Evolutionary conservation across 2,797 vertebrate species (phyloP), one percentile per base, ranked within the genome.

Genomic region (Bradypodion pumilum): DNA sequence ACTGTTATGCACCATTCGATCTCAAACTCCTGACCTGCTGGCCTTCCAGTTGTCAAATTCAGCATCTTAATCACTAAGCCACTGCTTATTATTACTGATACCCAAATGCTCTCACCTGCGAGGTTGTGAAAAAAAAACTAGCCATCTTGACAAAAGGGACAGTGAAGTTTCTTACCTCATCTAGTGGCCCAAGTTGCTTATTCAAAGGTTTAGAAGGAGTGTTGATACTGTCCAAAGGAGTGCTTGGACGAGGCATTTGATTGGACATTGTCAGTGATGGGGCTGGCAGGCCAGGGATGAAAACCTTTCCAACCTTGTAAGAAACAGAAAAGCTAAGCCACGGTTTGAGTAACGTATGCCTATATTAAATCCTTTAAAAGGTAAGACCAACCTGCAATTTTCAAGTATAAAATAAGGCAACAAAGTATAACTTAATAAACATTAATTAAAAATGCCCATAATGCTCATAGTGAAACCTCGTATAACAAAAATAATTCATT

Each of bases 241-340:
- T 97, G 90, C 96, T 97, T 5, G 96, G 95, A 12, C 97, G 95
- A 69, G 96, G 94, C 92, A 96, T 94, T 35, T 96, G 94, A 90
- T 93, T 97, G 70, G 96, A 97, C 92, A 98, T 93, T 0, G 94
- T 96, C 92, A 99, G 52, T 16, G 79, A 85, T 2, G 97, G 97
- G 35, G 96, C 96, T 86, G 98, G 95, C 63, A 99, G 94, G 3
- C 98, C 97, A 0, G 97, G 97, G 80, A 99, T 97, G 92, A 98
- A 99, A 90, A 99, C 97, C 88, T 99, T 99, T 81, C 99, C 99
- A 75, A 99, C 97, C 99, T 99, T 92, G 81, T 83, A 87, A 65
- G 1, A 77, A 1, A 32, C 0, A 65, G 5, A 2, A 76, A 35
- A 63, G 21, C 21, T n/a, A 42, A 15, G 46, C 27, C 42, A 76